A percentile compares a stretch with the other conserved stretches of the same genome.
These are phyloP conservation scores for Scaptomyza tumidula DNA, from an alignment of 2,888 invertebrate species.

Conservation along the genomic window DNA sequence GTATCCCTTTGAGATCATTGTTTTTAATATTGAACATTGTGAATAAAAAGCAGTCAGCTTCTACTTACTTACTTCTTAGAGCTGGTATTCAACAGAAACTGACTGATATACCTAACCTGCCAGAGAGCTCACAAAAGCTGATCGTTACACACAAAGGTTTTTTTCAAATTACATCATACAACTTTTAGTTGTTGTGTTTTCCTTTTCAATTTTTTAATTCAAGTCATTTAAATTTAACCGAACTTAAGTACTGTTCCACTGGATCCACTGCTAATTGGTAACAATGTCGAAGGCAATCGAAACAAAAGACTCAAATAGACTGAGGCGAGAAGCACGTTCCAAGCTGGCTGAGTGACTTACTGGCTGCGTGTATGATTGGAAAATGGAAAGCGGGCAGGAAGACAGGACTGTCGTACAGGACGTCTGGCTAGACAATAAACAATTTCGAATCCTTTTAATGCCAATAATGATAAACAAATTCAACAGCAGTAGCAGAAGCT, in stretches of 20 bases:
- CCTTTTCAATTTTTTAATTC: neutral
- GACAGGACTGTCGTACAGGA: slow-evolving; percentile 24
- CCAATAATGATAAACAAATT: slow-evolving; percentile 81
- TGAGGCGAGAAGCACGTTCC: slow-evolving; percentile 49
- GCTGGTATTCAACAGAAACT: neutral
- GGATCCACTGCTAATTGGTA: slow-evolving; percentile 65
- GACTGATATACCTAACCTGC: neutral
- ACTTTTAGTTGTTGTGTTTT: too few relatives aligned
- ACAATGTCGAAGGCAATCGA: slow-evolving; percentile 54
- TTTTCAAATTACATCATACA: too few relatives aligned
- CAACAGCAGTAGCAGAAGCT: slow-evolving; percentile 38
- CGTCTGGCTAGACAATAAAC: slow-evolving; percentile 74
- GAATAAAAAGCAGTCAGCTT: slow-evolving; percentile 7
- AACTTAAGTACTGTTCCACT: neutral
- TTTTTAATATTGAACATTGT: slow-evolving; percentile 7
- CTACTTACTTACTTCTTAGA: too few relatives aligned
- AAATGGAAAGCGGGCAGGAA: slow-evolving; percentile 14
- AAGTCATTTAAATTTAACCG: neutral
- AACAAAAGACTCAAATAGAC: slow-evolving; percentile 61
- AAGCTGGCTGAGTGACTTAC: slow-evolving; percentile 39
- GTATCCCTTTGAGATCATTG: slow-evolving; percentile 27
- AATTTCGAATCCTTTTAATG: slow-evolving; percentile 81
- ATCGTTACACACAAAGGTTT: too few relatives aligned
- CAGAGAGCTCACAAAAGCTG: neutral
- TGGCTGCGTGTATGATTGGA: slow-evolving; percentile 53